Evolutionary conservation across 1,140 invertebrate species (phyloP), one percentile per base, ranked within the genome.

Genomic region (Alviniconcha marisindica): DNA sequence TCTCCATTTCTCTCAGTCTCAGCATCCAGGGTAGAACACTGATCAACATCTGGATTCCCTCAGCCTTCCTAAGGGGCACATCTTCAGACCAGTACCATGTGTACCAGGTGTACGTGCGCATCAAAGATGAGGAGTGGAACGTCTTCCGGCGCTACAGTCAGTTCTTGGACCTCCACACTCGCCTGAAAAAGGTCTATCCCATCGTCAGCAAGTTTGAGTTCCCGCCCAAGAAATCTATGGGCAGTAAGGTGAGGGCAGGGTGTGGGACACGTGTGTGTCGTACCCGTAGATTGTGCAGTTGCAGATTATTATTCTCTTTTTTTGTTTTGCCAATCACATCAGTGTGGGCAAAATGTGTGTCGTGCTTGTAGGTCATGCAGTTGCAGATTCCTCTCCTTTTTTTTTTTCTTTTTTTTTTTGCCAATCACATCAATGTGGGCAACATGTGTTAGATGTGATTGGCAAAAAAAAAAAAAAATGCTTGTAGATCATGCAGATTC

Each of bases 21-120:
- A 71, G 60, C 31, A 48, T 88, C 60, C 78, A 80, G 51, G 54
- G 85, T 36, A 85, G 92, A 36, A 90, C 95, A 82, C 92, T 96
- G 33, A 96, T 98, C n/a, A 97, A 97, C 92, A 96, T 97, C 48
- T 97, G 96, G 96, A 97, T 98, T 87, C 97, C 97, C 15, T 97
- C 96, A 33, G 97, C 96, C 2, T 98, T 98, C 93, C 93, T 98
- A 18, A 96, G 96, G 79, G 97, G 97, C 33, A 81, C 88, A 12
- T 94, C 95, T 79, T 82, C 66, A 14, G 71, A 76, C 63, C 80
- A 82, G 48, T 73, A 74, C 44, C 66, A 82, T 31, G 71, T 76
- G n/a, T 79, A 79, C 54, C 85, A 96, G 96, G 95, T 96, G 88
- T 98, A 97, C 91, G 91, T 98, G 77, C 95, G 97, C 86, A 96